Evolutionary conservation across 2,888 invertebrate genomes (phyloP).

Genomic region (Podotricha telesiphe): DNA sequence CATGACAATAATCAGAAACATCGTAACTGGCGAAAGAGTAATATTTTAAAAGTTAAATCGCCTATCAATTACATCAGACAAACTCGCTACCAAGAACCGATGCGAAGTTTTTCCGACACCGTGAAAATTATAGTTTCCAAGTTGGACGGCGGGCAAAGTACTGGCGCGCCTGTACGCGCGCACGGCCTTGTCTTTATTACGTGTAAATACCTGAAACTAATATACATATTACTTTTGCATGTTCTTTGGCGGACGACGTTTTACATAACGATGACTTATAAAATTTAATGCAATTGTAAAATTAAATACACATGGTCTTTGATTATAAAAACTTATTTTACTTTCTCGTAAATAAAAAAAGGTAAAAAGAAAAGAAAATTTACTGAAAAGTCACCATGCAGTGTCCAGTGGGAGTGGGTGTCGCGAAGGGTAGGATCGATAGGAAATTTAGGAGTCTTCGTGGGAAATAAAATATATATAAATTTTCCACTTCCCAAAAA

Average conservation of each 20-base stretch:
- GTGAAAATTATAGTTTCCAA: slow-evolving; percentile 58
- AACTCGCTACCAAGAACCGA: slow-evolving; percentile 39
- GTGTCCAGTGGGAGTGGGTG: too few relatives aligned
- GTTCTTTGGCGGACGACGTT: background rate
- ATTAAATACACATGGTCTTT: background rate
- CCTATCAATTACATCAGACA: slow-evolving; percentile 44
- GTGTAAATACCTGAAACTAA: slow-evolving; percentile 44
- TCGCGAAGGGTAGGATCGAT: too few relatives aligned
- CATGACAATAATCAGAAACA: slow-evolving; percentile 8
- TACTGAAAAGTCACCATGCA: background rate
- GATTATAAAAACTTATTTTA: background rate
- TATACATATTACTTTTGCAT: slow-evolving; percentile 10
- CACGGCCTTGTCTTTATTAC: slow-evolving; percentile 51
- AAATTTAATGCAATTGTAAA: slow-evolving; percentile 8
- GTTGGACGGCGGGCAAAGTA: slow-evolving; percentile 40
- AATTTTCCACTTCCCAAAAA: too few relatives aligned
- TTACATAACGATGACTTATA: slow-evolving; percentile 8
- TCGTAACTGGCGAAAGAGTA: slow-evolving; percentile 33
- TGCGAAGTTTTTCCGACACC: slow-evolving; percentile 45
- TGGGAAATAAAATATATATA: too few relatives aligned
- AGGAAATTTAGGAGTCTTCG: too few relatives aligned
- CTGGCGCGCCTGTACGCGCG: background rate
- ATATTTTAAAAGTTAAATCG: slow-evolving; percentile 44
- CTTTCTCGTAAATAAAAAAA: background rate
- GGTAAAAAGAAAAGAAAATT: background rate